Evolutionary conservation across 2,797 vertebrate genomes (phyloP).

Genomic region (Argya squamiceps): DNA sequence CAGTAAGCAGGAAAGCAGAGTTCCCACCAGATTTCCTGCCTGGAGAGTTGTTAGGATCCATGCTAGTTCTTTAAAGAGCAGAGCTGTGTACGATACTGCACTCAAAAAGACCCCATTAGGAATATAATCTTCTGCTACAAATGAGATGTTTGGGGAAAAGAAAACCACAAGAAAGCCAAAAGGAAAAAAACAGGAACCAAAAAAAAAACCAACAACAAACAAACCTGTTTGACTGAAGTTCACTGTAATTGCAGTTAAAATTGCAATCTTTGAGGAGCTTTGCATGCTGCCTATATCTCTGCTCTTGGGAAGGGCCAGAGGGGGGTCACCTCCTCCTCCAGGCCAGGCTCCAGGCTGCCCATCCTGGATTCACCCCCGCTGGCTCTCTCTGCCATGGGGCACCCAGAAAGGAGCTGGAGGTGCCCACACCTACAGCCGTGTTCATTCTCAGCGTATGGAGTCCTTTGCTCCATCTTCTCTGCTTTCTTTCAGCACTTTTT

Average conservation of each 20-base stretch:
- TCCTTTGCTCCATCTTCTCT: not conserved
- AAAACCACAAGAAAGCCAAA: not conserved
- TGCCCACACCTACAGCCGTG: not conserved
- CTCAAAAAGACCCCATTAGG: conserved; percentile 40
- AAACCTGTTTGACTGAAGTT: not conserved
- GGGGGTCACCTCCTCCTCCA: not conserved
- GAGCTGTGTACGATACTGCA: conserved; percentile 36
- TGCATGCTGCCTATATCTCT: not conserved
- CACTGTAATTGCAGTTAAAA: not conserved
- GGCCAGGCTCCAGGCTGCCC: not conserved
- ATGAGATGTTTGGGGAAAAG: conserved; percentile 29
- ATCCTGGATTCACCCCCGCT: not conserved
- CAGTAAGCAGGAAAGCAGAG: conserved; percentile 53
- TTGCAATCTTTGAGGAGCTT: not conserved
- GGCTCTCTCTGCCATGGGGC: rapidly evolving
- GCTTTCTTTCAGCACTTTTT: not conserved
- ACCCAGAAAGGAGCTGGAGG: not conserved
- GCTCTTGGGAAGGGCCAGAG: not conserved
- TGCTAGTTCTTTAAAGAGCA: conserved; percentile 60
- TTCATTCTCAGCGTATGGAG: not conserved
- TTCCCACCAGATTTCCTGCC: conserved; percentile 32
- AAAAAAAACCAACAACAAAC: not conserved
- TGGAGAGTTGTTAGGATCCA: conserved; percentile 51
- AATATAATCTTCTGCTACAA: conserved; percentile 57
- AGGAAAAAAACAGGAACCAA: not conserved